Base-by-base conservation (phyloP, 2,113 vertebrate genomes). In the Chloebia gouldiae region DNA sequence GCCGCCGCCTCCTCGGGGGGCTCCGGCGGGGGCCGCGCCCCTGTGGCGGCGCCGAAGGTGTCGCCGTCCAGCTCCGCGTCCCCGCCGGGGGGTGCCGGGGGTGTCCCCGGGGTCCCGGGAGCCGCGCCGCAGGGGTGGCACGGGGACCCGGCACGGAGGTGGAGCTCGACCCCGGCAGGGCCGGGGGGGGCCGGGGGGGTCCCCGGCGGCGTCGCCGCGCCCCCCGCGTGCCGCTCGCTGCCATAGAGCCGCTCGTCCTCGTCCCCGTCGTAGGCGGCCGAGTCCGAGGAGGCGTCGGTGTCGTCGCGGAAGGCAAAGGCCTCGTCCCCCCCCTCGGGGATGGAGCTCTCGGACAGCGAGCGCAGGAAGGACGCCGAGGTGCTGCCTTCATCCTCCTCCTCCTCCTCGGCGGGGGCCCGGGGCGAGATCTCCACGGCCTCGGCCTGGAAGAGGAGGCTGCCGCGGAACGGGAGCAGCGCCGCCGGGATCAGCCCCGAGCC, bases 281-380 rank as follows among this genome's bases (percentile, higher is more conserved):
- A 99, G 97, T 99, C 99, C 2, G 98, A 98, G 65, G 99, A 99
- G 17, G 98, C 99, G 0, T 99, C 99, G n/a, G 99, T 98, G 92
- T 99, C 99, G 1, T 99, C 99, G 44, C 97, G 98, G 96, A 98
- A 99, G 93, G 99, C 99, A 7, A 99, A 99, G 42, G 99, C 98
- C 79, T 99, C 99, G 2, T 99, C 99, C 86, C 99, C 92, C 1
- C 99, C 99, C 89, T 99, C 98, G 1, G 99, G 98, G 92, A 99
- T 99, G 78, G 99, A 99, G 63, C 98, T 99, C 92, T 99, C 99
- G 0, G 99, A 99, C 80, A 99, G 98, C 0, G 99, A 99, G 95
- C 98, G 99, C 81, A 99, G 98, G 96, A 99, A 99, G 16, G 99
- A 99, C 30, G 98, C 98, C 0, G 99, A 99, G 8, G 98, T 98